phyloP scores from a whole-genome alignment of 2,797 vertebrate genomes.

The Enteromius fasciolatus region DNA sequence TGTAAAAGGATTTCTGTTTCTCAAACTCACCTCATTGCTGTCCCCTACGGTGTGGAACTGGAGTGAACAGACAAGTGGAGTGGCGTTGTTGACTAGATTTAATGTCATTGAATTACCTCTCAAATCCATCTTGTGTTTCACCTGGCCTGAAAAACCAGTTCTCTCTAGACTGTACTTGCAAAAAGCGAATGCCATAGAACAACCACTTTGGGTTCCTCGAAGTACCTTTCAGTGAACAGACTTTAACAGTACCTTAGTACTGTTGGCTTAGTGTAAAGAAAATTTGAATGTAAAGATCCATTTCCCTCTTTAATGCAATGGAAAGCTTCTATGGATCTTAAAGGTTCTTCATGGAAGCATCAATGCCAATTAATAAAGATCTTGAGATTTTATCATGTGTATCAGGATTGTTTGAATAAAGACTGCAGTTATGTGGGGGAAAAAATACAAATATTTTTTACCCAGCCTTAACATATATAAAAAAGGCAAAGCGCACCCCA shows the following conservation, averaged over 20 bases:
- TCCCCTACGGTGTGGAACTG: conserved; percentile 40
- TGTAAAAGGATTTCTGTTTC: not conserved
- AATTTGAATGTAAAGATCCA: not conserved
- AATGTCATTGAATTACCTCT: conserved; percentile 28
- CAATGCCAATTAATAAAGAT: not conserved
- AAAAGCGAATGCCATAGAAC: not conserved
- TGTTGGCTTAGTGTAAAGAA: not conserved
- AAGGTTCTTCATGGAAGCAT: not conserved
- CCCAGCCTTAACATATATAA: not conserved
- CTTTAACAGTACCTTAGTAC: not conserved
- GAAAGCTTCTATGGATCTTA: not conserved
- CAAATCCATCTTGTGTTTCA: conserved; percentile 18
- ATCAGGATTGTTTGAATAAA: not conserved
- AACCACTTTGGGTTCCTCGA: not conserved
- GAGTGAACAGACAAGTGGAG: conserved; percentile 43
- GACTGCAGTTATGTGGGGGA: not conserved
- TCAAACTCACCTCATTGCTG: conserved; percentile 12
- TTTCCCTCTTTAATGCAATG: not conserved
- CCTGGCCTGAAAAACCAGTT: conserved; percentile 24
- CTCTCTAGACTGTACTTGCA: conserved; percentile 1
- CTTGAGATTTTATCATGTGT: not conserved
- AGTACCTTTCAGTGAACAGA: not conserved
- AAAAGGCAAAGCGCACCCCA: conserved; percentile 14
- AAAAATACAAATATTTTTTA: not conserved
- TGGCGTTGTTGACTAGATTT: conserved; percentile 22